Base-by-base conservation (phyloP, 35 echinoderm and acorn worm genomes). In the Strongylocentrotus purpuratus region DNA sequence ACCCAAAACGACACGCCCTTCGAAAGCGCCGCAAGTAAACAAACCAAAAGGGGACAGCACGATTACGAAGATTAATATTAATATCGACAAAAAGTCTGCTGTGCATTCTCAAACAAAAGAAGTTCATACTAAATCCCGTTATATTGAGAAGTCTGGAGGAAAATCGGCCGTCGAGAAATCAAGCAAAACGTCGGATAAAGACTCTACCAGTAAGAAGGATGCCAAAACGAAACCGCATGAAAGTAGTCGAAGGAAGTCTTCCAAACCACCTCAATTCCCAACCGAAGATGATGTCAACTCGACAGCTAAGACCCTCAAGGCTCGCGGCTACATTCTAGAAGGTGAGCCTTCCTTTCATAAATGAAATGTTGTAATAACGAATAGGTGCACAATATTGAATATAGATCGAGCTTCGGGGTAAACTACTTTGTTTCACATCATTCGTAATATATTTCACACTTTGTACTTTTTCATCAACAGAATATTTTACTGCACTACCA, bases 21-120 rank as follows among this genome's bases (percentile, higher is more conserved):
- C 46, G 32, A 93, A 93, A 31, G 22, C 31, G 5, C 46, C 48
- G 2, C 91, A 93, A 58, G 45, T 93, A 11, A 32, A 47, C 45
- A 93, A 58, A 31, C 91, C 45, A 58, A 93, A 93, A 93, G 91
- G 91, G 11, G 91, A 93, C n/a, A 58, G 91, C 48, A 93, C 91
- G 41, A 92, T 10, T 2, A 41, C 89, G 14, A 31, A 13, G 45
- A 92, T 46, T n/a, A 91, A 91, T 28, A 18, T 58, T 93, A n/a
- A n/a, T n/a, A 32, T 32, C 48, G 48, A 93, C 48, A 33, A 5
- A 41, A 89, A 46, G 15, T 18, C 87, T 33, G 87, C 9, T 78
- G 15, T 8, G 65, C 1, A 15, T 4, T n/a, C 32, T 89, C 32
- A 89, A 46, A 89, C 45, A 20, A 33, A 89, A 89, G 87, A 89